Conservation (phyloP, 2,797 vertebrate species). For the Pangasius krempfi region DNA sequence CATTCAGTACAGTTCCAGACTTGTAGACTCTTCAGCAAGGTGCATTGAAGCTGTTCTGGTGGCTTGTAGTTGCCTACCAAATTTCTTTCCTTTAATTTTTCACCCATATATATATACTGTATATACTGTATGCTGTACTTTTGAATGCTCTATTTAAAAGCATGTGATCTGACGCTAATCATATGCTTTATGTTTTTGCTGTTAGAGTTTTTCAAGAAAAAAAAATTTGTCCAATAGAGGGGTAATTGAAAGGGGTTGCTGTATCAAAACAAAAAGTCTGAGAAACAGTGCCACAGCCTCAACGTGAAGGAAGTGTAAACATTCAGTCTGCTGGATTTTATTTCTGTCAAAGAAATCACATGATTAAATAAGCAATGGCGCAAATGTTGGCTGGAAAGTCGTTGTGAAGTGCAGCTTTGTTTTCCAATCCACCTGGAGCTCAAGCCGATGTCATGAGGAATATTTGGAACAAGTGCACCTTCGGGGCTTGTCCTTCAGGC, state of each 20-base stretch:
- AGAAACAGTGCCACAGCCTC: background rate
- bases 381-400: constrained; percentile 39
- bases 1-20: background rate
- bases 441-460: constrained; percentile 52
- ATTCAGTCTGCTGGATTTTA: background rate
- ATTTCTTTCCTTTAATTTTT: background rate
- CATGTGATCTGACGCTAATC: background rate
- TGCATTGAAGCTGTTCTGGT: background rate
- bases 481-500: constrained; percentile 18
- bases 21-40: background rate
- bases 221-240: background rate
- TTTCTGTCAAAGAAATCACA: constrained; percentile 54
- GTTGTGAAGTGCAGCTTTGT: constrained; percentile 67
- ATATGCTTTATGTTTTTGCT: background rate
- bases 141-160: background rate
- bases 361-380: constrained; percentile 56
- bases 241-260: background rate
- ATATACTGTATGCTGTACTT: no score
- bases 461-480: constrained; percentile 47
- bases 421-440: constrained; percentile 69
- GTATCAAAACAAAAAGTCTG: no score
- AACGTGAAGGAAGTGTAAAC: background rate
- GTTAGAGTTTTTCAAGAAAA: background rate
- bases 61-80: background rate
- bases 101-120: background rate